Base-by-base conservation (phyloP, 1,140 invertebrate genomes). In the Drosophila nasuta region DNA sequence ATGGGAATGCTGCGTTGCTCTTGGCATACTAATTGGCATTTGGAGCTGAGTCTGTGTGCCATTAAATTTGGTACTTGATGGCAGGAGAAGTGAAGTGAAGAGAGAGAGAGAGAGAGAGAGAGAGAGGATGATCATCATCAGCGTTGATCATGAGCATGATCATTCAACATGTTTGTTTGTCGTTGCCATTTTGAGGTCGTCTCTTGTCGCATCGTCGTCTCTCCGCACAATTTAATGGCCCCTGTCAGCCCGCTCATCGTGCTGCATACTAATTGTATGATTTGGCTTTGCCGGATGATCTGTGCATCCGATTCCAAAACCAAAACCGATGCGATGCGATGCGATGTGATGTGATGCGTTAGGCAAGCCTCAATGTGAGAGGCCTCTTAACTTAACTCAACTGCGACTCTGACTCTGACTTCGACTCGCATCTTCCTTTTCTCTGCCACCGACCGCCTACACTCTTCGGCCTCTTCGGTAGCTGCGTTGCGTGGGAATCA, bases 41-140 rank as follows among this genome's bases (percentile, higher is more conserved):
- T 20, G 46, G 15, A 25, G 28, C 13, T 35, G 43, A 59, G 66
- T 77, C 70, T 63, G 63, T 89, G 85, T 89, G 85, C 77, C 81
- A 89, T 89, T 89, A 85, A 88, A 88, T 77, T 88, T 80, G 77
- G 81, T 69, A 66, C 65, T 67, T 82, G 69, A 67, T 78, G 65
- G 20, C 56, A 49, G 35, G 20, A 48, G 72, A 56, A 48, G 20
- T 25, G 3, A 25, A 25, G 20, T 20, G 2, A 20, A 25, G 20
- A 25, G 20, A 25, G 3, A 0, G 20, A 4, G 20, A 25, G 4
- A 25, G 20, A 25, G 3, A 25, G 20, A 25, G 20, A 25, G 20
- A 25, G 20, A 25, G 7, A 59, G 45, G 7, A 67, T 64, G 33
- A 43, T 64, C 28, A 57, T 48, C 8, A 25, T 49, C 11, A 59